These are phyloP conservation scores for Crematogaster levior DNA, from an alignment of 2,888 invertebrate species.

Conservation along the genomic window DNA sequence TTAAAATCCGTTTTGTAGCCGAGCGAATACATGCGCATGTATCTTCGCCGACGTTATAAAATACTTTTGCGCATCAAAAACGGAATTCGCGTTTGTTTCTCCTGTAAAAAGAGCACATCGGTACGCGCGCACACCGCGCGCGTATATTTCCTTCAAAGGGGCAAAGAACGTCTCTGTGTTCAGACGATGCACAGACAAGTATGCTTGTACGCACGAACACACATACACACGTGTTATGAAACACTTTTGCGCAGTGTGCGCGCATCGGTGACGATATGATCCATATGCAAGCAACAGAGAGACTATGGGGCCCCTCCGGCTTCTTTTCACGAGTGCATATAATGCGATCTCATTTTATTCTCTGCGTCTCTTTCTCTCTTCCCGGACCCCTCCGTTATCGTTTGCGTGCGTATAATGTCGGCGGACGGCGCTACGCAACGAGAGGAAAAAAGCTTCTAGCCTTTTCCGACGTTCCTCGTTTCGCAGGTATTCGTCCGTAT, in stretches of 20 bases:
- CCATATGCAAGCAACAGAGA: conserved; percentile 58
- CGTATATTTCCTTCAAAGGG: conserved; percentile 24
- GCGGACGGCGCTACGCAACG: conserved; percentile 48
- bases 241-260: conserved; percentile 54
- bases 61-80: conserved; percentile 47
- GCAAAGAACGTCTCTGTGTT: conserved; percentile 17
- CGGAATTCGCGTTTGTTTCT: conserved; percentile 54
- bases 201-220: neutral
- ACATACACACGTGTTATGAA: conserved; percentile 54
- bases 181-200: neutral
- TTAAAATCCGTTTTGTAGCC: conserved; percentile 27
- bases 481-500: conserved; percentile 45
- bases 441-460: conserved; percentile 42
- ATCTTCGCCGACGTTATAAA: conserved; percentile 42
- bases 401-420: conserved; percentile 67
- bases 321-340: conserved; percentile 74
- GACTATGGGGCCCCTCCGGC: conserved; percentile 60
- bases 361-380: conserved; percentile 55
- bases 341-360: conserved; percentile 76
- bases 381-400: conserved; percentile 65
- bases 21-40: neutral
- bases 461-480: conserved; percentile 60
- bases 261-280: conserved; percentile 68
- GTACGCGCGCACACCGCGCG: neutral
- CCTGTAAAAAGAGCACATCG: conserved; percentile 21